Percentiles rank a stretch among this genome's conserved stretches.
Evolutionary conservation across 1,140 invertebrate genomes (phyloP).

Genomic region (Diorhabda carinulata): DNA sequence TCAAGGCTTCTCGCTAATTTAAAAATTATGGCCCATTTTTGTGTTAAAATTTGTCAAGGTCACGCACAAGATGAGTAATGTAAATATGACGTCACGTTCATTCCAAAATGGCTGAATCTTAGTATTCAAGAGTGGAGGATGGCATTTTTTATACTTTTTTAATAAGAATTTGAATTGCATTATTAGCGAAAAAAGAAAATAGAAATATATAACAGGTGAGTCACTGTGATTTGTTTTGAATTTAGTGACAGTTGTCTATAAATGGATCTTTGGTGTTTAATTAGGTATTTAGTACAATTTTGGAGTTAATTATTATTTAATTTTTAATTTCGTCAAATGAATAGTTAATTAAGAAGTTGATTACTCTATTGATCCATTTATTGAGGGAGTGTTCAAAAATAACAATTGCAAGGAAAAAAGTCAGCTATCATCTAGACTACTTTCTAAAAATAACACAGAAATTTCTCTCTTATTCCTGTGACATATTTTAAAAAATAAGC

Average conservation of each 20-base stretch:
- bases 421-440: not conserved
- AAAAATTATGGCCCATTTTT: slow-evolving; percentile 2
- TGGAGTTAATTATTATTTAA: not conserved
- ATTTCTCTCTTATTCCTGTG: slow-evolving; percentile 13
- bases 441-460: slow-evolving; percentile 16
- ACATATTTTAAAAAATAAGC: slow-evolving; percentile 22
- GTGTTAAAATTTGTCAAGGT: not conserved
- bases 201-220: slow-evolving; percentile 11
- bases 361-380: not conserved
- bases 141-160: slow-evolving; percentile 19
- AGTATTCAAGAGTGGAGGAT: not conserved
- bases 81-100: slow-evolving; percentile 18
- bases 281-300: not conserved
- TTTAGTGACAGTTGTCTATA: not conserved
- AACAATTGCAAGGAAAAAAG: slow-evolving; percentile 14
- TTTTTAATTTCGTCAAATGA: not conserved
- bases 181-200: not conserved
- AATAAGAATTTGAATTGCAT: slow-evolving; percentile 4
- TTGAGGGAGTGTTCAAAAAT: not conserved
- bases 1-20: not conserved
- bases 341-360: not conserved
- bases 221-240: slow-evolving; percentile 6
- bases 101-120: slow-evolving; percentile 17
- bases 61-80: slow-evolving; percentile 4
- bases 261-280: not conserved